Evolutionary conservation across 1,140 invertebrate genomes (phyloP).

Genomic region (Microplitis mediator): DNA sequence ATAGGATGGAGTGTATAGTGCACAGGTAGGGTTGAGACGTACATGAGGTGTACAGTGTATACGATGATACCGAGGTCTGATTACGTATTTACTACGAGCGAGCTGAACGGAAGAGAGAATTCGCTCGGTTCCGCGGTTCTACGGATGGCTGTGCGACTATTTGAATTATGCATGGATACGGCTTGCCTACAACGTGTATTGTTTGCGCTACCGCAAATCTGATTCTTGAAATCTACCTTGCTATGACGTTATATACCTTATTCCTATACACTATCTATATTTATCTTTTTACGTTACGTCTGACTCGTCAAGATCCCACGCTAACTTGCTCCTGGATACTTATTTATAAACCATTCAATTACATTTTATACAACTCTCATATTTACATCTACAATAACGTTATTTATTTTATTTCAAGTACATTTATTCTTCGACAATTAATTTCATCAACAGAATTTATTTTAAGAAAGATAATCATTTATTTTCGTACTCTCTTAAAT

Average conservation of each 20-base stretch:
- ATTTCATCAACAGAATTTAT: too few species aligned
- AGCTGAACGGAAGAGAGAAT: conserved; percentile 60
- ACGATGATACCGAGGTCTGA: conserved; percentile 57
- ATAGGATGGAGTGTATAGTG: conserved; percentile 13
- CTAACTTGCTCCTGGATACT: not conserved
- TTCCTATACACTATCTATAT: not conserved
- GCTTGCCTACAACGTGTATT: conserved; percentile 62
- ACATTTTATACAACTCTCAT: too few species aligned
- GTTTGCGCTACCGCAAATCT: conserved; percentile 57
- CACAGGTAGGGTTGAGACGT: not conserved
- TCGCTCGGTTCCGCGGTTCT: conserved; percentile 47
- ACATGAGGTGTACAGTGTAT: conserved; percentile 6
- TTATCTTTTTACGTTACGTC: not conserved
- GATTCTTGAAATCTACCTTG: conserved; percentile 54
- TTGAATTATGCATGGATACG: conserved; percentile 64
- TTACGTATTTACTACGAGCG: conserved; percentile 62
- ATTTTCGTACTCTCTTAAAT: too few species aligned
- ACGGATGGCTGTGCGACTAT: conserved; percentile 57
- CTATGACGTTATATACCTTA: conserved; percentile 20
- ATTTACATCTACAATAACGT: too few species aligned
- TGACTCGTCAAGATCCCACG: not conserved
- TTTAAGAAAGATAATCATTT: too few species aligned
- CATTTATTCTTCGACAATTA: too few species aligned
- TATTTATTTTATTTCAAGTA: too few species aligned
- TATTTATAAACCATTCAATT: too few species aligned